Evolutionary conservation across 2,888 invertebrate species (phyloP), one percentile per base, ranked within the genome.

Genomic region (Euzophera pinguis): DNA sequence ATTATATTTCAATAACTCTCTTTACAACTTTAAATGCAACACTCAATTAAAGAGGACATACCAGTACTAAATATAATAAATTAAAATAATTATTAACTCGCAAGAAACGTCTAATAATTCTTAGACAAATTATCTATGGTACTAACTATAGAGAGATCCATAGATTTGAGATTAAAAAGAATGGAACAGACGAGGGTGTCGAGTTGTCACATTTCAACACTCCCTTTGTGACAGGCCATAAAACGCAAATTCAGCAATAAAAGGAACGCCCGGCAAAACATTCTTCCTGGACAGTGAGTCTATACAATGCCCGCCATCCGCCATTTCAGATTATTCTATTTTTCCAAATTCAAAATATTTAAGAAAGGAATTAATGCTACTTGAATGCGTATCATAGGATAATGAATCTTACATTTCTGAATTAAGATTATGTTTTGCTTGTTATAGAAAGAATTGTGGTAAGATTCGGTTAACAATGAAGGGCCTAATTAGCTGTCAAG

Each of bases 181-280:
- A 43, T 13, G 71, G 66, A 67, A 68, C 67, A 80, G 67, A 73
- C 71, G 74, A 72, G 72, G 74, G 73, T 74, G 76, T 77, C 71
- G 65, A 78, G 68, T 76, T 85, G 83, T 83, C 86, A 86, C 82
- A 83, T 78, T 80, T 77, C 73, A 75, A 65, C 70, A 66, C 71
- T 78, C 84, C 82, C 84, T 83, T 73, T 75, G 80, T 71, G 78
- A 81, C 79, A 75, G 75, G 66, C 85, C 77, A 88, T 90, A 89
- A 90, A 90, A 90, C 88, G 88, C 89, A 89, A 89, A 90, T 89
- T 89, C 75, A 74, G 81, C 86, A 85, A 87, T 89, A 90, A 90
- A 39, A 89, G 81, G 81, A 84, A 83, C 80, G 77, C 82, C 84
- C 74, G 75, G 77, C 79, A 82, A 84, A 87, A 80, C 81, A 87